These are phyloP conservation scores for Rotaria socialis DNA, from an alignment of 2,888 invertebrate species.

Conservation along the genomic window DNA sequence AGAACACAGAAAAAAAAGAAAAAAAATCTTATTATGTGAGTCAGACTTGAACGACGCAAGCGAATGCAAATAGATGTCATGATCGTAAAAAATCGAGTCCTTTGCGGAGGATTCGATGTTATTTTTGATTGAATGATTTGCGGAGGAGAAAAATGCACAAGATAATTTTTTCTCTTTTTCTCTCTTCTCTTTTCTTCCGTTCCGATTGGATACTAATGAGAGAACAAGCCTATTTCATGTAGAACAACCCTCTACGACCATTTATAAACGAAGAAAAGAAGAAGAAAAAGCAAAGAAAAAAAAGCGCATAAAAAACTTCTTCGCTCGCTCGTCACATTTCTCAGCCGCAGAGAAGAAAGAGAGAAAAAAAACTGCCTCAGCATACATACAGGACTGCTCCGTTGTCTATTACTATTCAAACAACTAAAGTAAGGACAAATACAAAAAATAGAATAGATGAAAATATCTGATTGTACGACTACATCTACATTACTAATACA, in stretches of 20 bases:
- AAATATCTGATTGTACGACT: not conserved
- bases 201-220: not conserved
- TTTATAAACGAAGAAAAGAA: not conserved
- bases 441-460: not conserved
- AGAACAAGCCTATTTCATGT: not conserved
- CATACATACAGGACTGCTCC: too few species aligned
- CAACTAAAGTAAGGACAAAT: too few species aligned
- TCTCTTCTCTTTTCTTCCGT: not conserved
- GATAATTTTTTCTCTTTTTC: not conserved
- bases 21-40: not conserved
- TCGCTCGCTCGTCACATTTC: not conserved
- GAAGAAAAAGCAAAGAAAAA: not conserved
- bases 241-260: not conserved
- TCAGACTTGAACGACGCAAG: not conserved
- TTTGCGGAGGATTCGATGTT: not conserved
- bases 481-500: not conserved
- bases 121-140: not conserved
- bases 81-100: not conserved
- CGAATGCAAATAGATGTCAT: not conserved
- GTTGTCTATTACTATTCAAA: too few species aligned
- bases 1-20: not conserved
- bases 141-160: not conserved
- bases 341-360: not conserved
- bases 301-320: not conserved
- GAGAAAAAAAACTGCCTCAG: too few species aligned